A percentile compares a stretch with the other conserved stretches of the same genome.
Conservation (phyloP, 2,113 vertebrate genomes). For the Cathartes aura region DNA sequence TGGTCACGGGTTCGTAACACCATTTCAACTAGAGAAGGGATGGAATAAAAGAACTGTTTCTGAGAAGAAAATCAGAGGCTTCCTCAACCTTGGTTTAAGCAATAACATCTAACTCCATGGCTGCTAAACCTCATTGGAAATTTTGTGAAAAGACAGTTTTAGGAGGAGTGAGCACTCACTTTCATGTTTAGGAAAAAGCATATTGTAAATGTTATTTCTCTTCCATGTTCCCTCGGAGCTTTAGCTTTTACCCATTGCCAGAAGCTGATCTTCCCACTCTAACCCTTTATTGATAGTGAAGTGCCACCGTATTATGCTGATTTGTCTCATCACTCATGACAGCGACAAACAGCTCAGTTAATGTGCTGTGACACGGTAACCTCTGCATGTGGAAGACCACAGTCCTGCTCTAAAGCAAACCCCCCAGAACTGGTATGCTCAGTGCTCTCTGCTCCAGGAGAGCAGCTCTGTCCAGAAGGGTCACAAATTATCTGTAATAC, state of each 20-base stretch:
- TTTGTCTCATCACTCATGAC: neutral
- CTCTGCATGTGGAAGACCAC: neutral
- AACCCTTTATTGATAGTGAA: neutral
- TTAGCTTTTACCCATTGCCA: neutral
- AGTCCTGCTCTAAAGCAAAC: neutral
- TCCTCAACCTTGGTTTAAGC: neutral
- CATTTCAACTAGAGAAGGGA: neutral
- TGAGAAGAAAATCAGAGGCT: neutral
- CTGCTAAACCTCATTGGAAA: neutral
- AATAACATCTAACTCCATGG: neutral
- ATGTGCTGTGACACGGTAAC: neutral
- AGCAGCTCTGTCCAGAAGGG: neutral
- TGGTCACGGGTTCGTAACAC: neutral
- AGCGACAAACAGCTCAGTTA: neutral
- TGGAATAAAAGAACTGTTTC: neutral
- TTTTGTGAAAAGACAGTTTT: neutral
- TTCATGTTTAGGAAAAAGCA: neutral
- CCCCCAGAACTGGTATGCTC: accelerated
- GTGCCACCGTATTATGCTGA: neutral
- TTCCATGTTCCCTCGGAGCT: neutral
- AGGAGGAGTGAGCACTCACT: neutral
- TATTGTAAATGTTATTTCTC: neutral
- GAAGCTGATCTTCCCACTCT: neutral
- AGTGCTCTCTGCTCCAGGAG: neutral
- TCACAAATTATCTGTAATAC: neutral